These are phyloP conservation scores for Balaeniceps rex DNA, from an alignment of 2,113 vertebrate genomes.

Conservation along the genomic window DNA sequence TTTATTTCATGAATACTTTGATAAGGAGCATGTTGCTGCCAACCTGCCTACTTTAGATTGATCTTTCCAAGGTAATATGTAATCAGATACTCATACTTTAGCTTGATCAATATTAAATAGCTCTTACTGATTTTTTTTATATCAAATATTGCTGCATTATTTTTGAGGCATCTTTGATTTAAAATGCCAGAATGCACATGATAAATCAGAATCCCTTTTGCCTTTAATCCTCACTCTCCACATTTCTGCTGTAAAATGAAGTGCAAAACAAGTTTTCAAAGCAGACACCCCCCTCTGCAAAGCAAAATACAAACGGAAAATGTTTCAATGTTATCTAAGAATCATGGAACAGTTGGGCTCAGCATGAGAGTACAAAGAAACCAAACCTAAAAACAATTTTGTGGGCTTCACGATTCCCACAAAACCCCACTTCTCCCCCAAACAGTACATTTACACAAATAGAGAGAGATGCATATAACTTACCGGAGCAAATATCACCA, in stretches of 20 bases:
- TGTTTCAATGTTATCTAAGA: not conserved
- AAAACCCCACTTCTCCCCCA: not conserved
- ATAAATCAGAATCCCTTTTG: not conserved
- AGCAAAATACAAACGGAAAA: constrained; percentile 27
- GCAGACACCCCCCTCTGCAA: constrained; percentile 36
- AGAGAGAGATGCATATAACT: constrained; percentile 67
- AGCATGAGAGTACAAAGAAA: constrained; percentile 33
- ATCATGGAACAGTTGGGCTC: constrained; percentile 5
- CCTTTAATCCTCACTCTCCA: not conserved
- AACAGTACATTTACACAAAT: not conserved
- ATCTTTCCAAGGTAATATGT: not conserved
- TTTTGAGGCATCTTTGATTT: not conserved
- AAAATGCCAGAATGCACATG: not conserved
- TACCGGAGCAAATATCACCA: constrained; percentile 96
- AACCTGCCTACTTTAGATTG: not conserved
- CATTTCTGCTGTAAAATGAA: constrained; percentile 57
- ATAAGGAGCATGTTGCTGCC: not conserved
- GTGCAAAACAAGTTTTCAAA: constrained; percentile 68
- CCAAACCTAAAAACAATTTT: constrained; percentile 37
- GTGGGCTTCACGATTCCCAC: not conserved
- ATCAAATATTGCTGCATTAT: not conserved
- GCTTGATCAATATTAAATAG: not conserved
- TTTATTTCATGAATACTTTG: not conserved
- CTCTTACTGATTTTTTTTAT: not conserved
- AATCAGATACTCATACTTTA: not conserved